These are phyloP conservation scores for Odontamblyopus rebecca DNA, from an alignment of 2,797 vertebrate genomes.

Conservation along the genomic window DNA sequence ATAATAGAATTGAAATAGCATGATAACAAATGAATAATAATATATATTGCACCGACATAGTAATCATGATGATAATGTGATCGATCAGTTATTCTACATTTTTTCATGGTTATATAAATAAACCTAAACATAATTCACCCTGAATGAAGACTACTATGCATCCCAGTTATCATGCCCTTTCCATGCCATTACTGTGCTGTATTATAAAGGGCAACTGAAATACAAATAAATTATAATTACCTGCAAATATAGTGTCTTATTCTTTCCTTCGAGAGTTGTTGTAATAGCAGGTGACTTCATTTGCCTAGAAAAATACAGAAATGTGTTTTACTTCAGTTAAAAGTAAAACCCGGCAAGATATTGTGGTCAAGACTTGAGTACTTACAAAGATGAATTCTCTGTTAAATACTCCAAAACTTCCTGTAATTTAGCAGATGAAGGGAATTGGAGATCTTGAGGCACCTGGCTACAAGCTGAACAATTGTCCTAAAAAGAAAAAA, in stretches of 20 bases:
- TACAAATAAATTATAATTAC: conserved; percentile 63
- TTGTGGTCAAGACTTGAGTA: conserved; percentile 30
- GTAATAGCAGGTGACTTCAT: conserved; percentile 99
- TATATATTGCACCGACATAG: too few relatives aligned
- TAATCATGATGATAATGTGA: too few relatives aligned
- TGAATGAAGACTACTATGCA: too few relatives aligned
- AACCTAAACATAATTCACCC: neutral
- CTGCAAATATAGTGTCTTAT: conserved; percentile 97
- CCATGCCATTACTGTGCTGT: neutral
- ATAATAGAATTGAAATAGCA: too few relatives aligned
- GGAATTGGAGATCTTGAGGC: conserved; percentile 92
- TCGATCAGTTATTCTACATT: neutral
- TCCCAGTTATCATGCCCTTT: neutral
- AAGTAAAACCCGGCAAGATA: neutral
- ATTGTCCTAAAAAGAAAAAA: conserved; percentile 80
- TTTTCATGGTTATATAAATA: neutral
- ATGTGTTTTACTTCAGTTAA: neutral
- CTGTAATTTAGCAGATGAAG: conserved; percentile 92
- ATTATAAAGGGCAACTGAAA: neutral
- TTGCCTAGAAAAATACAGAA: conserved; percentile 77
- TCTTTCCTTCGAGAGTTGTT: conserved; percentile 93
- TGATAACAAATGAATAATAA: too few relatives aligned
- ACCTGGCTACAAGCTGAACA: conserved; percentile 95
- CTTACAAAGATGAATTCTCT: conserved; percentile 93
- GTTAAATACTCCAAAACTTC: conserved; percentile 94